These are phyloP conservation scores for Nasonia longicornis DNA, from an alignment of 1,140 invertebrate species.

Conservation along the genomic window DNA sequence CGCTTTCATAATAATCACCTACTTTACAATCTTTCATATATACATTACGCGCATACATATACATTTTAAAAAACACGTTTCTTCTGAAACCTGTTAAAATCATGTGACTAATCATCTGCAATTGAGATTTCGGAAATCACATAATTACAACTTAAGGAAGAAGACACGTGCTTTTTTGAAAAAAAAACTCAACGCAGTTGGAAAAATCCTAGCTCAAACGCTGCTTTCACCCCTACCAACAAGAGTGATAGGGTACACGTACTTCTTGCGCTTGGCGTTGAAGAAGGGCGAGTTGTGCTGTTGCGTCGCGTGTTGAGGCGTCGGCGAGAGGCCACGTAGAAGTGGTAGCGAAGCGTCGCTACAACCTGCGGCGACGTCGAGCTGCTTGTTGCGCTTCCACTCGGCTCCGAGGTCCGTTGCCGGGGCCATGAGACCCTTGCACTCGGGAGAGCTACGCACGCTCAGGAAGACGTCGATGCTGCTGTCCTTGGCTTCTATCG, in stretches of 20 bases:
- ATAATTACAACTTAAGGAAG: no score
- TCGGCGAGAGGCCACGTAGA: conserved; percentile 69
- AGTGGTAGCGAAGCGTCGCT: conserved; percentile 71
- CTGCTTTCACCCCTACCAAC: conserved; percentile 71
- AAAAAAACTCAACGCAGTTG: neutral
- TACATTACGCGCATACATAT: no score
- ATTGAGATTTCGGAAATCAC: no score
- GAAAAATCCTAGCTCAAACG: conserved; percentile 59
- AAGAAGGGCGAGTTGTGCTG: conserved; percentile 67
- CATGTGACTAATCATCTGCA: no score
- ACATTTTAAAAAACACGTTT: no score
- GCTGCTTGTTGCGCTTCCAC: conserved; percentile 59
- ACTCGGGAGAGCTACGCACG: conserved; percentile 62
- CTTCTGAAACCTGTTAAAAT: no score
- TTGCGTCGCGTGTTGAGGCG: conserved; percentile 60
- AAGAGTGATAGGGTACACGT: conserved; percentile 71
- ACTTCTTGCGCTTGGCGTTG: conserved; percentile 73
- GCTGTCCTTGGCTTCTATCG: conserved; percentile 57
- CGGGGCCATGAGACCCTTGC: conserved; percentile 62
- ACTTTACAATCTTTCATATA: no score
- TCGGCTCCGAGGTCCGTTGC: conserved; percentile 67
- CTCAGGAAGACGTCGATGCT: conserved; percentile 62
- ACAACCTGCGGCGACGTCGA: conserved; percentile 40
- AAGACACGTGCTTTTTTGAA: no score
- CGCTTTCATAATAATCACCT: no score